Base-by-base conservation (phyloP, 2,888 invertebrate species). In the Dione juno region DNA sequence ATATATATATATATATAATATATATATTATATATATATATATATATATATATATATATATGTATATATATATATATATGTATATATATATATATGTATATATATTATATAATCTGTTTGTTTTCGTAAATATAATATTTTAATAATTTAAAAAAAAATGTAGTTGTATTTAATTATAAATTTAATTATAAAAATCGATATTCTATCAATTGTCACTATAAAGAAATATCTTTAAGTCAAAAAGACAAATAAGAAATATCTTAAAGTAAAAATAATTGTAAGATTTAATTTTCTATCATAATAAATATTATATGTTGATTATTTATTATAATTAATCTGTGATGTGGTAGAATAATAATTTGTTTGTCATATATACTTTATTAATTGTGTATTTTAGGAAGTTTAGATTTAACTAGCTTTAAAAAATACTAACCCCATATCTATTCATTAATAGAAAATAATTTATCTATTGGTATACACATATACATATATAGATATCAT, bases 261-360 rank as follows among this genome's bases (percentile, higher is more conserved):
- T 5, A 5, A 28, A 19, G 19, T 50, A 50, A 19, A 21, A 50
- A 21, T 50, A 16, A 11, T 37, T 40, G 37, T 57, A n/a, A 57
- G 37, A 40, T 57, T 57, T 57, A 14, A 14, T 19, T 58, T 41
- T 11, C 8, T 53, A 53, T 58, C 40, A 40, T 58, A 58, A 40
- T 41, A 58, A 14, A 19, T 40, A 5, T 28, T 28, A 11, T 57
- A 19, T 58, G 58, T 58, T 58, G 19, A 41, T 61, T 61, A 67
- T 63, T 64, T 61, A 67, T 57, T 52, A 65, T 53, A 50, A 67
- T 57, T 71, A 67, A 71, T 67, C 57, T 71, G 54, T 68, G 57
- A 78, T 84, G 84, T 87, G 86, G 82, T 87, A 86, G 82, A 75
- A 76, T 72, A 61, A 45, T 61, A 61, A 21, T 43, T 61, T 45